Evolutionary conservation across 2,888 invertebrate genomes (phyloP), one percentile per base, ranked within the genome.

Genomic region (Drosophila aldrichi): DNA sequence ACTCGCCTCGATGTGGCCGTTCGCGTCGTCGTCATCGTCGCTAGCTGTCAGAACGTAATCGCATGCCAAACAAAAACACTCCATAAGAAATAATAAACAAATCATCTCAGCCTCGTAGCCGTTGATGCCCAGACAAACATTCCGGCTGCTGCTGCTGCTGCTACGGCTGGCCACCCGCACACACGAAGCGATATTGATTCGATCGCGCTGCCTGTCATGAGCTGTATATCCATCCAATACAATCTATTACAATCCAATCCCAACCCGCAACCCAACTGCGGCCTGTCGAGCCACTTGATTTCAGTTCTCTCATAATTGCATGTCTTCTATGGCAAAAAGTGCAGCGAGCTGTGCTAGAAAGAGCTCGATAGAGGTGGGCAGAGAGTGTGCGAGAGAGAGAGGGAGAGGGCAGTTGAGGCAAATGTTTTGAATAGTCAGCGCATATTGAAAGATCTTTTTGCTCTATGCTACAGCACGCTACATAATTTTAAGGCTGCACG

Each of bases 11-110:
- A 36, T 43, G 59, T 34, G 18, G 71, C 49, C 54, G 62, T 62
- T n/a, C 20, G 34, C 49, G 38, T 22, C n/a, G 20, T 34, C 49
- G 56, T 41, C 43, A 29, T 48, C 48, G n/a, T 48, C 48, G 65
- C 14, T 20, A 40, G 16, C 70, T 76, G 80, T 86, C 82, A 81
- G 74, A 78, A 75, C 74, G 85, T 71, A 82, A 82, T 88, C 81
- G 79, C 74, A 79, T 77, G 78, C 89, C 88, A 81, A 84, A 85
- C 78, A 85, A 89, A 86, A 90, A 85, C 91, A 90, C 90, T 90
- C 87, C 85, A 90, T 89, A 79, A 89, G 78, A 70, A 76, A 88
- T 79, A 88, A 88, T 89, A 88, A 88, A 89, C 87, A 88, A 89
- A 87, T 87, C 89, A 81, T 79, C 68, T 69, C 69, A 43, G 60